phyloP scores from a whole-genome alignment of 1,140 invertebrate genomes.

The Drosophila ohnishii region DNA sequence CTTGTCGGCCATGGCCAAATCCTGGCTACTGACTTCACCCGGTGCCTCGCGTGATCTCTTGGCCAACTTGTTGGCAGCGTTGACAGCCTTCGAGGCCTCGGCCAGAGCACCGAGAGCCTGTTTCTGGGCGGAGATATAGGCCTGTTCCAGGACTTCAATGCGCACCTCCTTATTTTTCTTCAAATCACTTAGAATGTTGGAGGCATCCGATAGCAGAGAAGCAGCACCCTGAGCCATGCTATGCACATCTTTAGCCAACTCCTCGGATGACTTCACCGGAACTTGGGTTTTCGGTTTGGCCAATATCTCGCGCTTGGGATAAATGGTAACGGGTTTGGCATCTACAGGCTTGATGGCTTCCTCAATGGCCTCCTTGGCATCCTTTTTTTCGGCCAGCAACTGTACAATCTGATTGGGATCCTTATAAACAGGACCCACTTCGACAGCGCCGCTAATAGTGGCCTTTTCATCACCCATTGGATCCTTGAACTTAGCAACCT shows the following conservation, averaged over 20 bases:
- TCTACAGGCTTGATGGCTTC: background rate
- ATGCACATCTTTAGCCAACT: conserved; percentile 41
- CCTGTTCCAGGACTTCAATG: conserved; percentile 14
- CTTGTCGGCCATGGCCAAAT: conserved; percentile 55
- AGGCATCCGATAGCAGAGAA: conserved; percentile 35
- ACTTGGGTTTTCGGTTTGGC: background rate
- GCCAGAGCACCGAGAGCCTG: conserved; percentile 39
- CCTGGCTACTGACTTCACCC: background rate
- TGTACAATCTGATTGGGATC: conserved; percentile 15
- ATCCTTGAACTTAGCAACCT: background rate
- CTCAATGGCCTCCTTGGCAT: background rate
- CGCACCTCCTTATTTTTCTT: conserved; percentile 1
- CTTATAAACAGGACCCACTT: conserved; percentile 19
- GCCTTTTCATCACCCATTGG: background rate
- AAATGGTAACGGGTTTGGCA: conserved; percentile 8
- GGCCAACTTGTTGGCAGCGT: conserved; percentile 40
- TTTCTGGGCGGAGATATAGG: conserved; percentile 32
- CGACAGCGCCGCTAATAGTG: background rate
- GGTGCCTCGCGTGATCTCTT: conserved; percentile 4
- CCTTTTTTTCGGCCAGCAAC: conserved; percentile 4
- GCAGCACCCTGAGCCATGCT: conserved; percentile 40
- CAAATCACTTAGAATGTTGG: conserved; percentile 16
- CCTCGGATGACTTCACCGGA: background rate
- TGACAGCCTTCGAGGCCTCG: conserved; percentile 50
- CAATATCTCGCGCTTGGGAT: conserved; percentile 22